Conservation (phyloP, 2,888 invertebrate genomes). For the Amphipyra tragopoginis region DNA sequence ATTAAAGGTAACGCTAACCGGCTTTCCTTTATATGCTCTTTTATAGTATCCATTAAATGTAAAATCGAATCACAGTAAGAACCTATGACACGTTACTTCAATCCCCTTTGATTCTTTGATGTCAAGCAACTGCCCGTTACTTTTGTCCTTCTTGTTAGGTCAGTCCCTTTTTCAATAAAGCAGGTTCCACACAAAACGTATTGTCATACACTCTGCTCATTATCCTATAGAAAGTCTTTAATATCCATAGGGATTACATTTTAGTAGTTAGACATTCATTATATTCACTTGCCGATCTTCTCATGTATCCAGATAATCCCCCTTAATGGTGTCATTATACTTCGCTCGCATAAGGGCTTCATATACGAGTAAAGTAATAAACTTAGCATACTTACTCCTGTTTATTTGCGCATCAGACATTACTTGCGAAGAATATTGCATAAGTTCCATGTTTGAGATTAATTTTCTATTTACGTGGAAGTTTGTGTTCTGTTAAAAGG, state of each 20-base stretch:
- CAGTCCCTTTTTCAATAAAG: not conserved
- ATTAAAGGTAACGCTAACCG: too few species aligned
- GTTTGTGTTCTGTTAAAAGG: slow-evolving; percentile 1
- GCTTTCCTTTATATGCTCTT: too few species aligned
- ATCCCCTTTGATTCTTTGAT: too few species aligned
- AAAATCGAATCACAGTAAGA: too few species aligned
- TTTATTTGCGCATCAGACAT: slow-evolving; percentile 47
- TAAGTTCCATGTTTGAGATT: slow-evolving; percentile 37
- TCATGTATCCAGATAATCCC: slow-evolving; percentile 38
- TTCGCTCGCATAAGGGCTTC: slow-evolving; percentile 15
- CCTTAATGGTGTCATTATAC: slow-evolving; percentile 31
- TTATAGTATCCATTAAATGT: too few species aligned
- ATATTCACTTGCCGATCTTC: slow-evolving; percentile 43
- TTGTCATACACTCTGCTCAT: not conserved
- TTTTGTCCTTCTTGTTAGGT: not conserved
- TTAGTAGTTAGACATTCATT: slow-evolving; percentile 36
- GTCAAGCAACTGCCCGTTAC: not conserved
- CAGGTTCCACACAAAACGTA: not conserved
- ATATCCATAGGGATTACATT: slow-evolving; percentile 20
- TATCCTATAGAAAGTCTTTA: slow-evolving; percentile 8
- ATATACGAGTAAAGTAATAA: slow-evolving; percentile 31
- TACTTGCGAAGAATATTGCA: slow-evolving; percentile 38
- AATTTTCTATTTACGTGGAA: slow-evolving; percentile 33
- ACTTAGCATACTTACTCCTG: slow-evolving; percentile 36
- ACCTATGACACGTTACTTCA: too few species aligned